phyloP scores from a whole-genome alignment of 2,797 vertebrate species.

The Furcifer pardalis region DNA sequence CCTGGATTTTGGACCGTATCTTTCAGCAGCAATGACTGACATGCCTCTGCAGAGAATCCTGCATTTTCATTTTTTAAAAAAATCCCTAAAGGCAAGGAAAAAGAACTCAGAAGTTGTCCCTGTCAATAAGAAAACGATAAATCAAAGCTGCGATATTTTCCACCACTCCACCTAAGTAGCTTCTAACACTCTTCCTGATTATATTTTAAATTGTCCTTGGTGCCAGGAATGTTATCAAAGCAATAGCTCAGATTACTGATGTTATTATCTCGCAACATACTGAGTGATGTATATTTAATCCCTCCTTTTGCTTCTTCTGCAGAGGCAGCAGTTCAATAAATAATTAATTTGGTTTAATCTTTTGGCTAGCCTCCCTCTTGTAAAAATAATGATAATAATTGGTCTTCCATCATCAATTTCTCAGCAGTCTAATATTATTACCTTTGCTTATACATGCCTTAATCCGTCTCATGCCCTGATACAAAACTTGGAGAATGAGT shows the following conservation, averaged over 20 bases:
- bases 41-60: neutral
- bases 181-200: slow-evolving; percentile 35
- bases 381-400: slow-evolving; percentile 74
- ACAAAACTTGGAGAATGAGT: slow-evolving; percentile 63
- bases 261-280: slow-evolving; percentile 51
- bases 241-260: slow-evolving; percentile 50
- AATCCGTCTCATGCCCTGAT: slow-evolving; percentile 64
- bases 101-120: neutral
- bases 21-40: neutral
- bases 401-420: slow-evolving; percentile 76
- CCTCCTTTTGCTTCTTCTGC: slow-evolving; percentile 31
- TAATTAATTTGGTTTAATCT: slow-evolving; percentile 79
- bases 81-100: neutral
- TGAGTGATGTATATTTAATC: slow-evolving; percentile 47
- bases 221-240: slow-evolving; percentile 50
- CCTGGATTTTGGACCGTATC: neutral
- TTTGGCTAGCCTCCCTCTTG: slow-evolving; percentile 73
- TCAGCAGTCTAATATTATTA: slow-evolving; percentile 40
- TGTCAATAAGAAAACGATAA: neutral
- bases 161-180: slow-evolving; percentile 41
- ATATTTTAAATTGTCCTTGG: slow-evolving; percentile 59
- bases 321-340: slow-evolving; percentile 76
- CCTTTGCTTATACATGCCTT: slow-evolving; percentile 71
- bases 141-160: neutral
- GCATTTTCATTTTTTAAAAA: neutral